Evolutionary conservation across 1,140 invertebrate genomes (phyloP).

Genomic region (Anagrus nilaparvatae): DNA sequence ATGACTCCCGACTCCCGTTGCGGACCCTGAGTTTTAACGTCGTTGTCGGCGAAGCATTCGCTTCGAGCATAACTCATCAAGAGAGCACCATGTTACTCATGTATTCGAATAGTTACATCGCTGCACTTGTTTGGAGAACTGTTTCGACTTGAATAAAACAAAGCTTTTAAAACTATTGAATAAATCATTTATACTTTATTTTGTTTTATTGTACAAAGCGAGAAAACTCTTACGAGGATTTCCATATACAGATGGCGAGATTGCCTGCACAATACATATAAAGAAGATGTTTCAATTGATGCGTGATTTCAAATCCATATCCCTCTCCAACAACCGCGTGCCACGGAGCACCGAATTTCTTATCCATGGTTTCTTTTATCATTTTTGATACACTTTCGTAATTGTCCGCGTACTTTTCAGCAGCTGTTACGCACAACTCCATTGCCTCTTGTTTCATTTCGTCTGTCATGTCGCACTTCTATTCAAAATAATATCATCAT

Average conservation of each 20-base stretch:
- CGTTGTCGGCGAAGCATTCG: conserved; percentile 86
- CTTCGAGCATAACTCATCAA: conserved; percentile 88
- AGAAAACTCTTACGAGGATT: conserved; percentile 47
- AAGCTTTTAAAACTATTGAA: conserved; percentile 1
- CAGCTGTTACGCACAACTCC: conserved; percentile 84
- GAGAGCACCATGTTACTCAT: conserved; percentile 81
- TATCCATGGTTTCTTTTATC: conserved; percentile 94
- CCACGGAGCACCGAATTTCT: conserved; percentile 90
- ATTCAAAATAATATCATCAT: too few species aligned
- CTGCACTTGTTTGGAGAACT: conserved; percentile 79
- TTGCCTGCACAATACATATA: conserved; percentile 94
- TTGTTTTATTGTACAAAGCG: conserved; percentile 17
- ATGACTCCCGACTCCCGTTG: too few species aligned
- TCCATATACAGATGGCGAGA: conserved; percentile 86
- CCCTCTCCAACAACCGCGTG: conserved; percentile 91
- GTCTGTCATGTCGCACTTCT: conserved; percentile 87
- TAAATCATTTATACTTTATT: conserved; percentile 6
- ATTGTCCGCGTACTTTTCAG: conserved; percentile 82
- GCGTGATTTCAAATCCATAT: conserved; percentile 89
- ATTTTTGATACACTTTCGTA: conserved; percentile 63
- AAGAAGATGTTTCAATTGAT: conserved; percentile 85
- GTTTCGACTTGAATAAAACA: conserved; percentile 18
- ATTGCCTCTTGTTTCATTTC: conserved; percentile 85
- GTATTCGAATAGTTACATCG: conserved; percentile 85
- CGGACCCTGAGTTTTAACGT: too few species aligned